Percentiles rank a stretch among this genome's conserved stretches.
phyloP scores from a whole-genome alignment of 1,140 invertebrate genomes.

The Drosophila mojavensis region DNA sequence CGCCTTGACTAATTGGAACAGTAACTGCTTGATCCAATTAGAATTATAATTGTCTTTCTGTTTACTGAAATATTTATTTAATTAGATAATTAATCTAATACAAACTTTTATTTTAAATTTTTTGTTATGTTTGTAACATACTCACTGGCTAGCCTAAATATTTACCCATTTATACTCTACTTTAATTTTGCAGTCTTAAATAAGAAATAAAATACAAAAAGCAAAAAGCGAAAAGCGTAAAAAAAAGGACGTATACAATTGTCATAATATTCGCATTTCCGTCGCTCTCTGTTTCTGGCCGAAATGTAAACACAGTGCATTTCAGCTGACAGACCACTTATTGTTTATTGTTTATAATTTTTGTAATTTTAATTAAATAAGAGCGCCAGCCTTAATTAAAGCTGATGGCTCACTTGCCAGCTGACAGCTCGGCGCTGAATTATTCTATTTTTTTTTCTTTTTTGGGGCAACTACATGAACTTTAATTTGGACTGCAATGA shows the following conservation, averaged over 20 bases:
- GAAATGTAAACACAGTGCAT: conserved; percentile 66
- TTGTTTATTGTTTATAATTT: conserved; percentile 75
- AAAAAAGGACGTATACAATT: conserved; percentile 59
- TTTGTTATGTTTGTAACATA: too few species aligned
- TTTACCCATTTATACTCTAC: too few species aligned
- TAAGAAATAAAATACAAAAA: conserved; percentile 1
- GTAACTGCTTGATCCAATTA: too few species aligned
- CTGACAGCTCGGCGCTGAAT: conserved; percentile 26
- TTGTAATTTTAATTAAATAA: conserved; percentile 81
- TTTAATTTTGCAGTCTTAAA: not conserved
- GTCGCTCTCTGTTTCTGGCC: conserved; percentile 42
- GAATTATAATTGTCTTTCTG: too few species aligned
- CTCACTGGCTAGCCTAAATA: too few species aligned
- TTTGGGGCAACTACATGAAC: conserved; percentile 50
- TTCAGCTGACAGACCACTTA: conserved; percentile 48
- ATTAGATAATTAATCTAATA: too few species aligned
- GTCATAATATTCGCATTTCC: conserved; percentile 40
- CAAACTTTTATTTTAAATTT: too few species aligned
- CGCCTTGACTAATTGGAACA: too few species aligned
- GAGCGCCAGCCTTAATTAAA: conserved; percentile 52
- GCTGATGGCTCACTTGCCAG: conserved; percentile 72
- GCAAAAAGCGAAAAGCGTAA: not conserved
- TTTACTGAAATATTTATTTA: too few species aligned
- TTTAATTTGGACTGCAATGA: conserved; percentile 59
- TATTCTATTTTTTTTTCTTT: too few species aligned